A percentile compares a stretch with the other conserved stretches of the same genome.
phyloP scores from a whole-genome alignment of 2,113 vertebrate genomes.

The Zosterops borbonicus region DNA sequence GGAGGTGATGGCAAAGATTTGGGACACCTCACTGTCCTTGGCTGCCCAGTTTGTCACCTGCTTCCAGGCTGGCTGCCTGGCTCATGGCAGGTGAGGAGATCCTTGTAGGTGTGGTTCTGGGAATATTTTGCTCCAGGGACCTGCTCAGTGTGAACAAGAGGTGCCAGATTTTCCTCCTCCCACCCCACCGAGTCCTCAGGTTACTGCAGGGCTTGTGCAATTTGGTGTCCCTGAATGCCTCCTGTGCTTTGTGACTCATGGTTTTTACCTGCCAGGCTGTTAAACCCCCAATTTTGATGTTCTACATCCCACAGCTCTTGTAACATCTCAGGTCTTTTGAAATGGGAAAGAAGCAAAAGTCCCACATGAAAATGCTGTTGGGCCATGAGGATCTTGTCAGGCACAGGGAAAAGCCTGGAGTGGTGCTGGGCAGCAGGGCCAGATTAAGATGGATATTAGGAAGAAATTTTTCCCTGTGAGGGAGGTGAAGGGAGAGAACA shows the following conservation, averaged over 20 bases:
- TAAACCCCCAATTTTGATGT: background rate
- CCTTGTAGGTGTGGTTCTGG: background rate
- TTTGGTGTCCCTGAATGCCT: background rate
- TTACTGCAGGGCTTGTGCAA: background rate
- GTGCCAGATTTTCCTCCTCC: background rate
- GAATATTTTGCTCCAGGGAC: background rate
- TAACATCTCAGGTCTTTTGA: background rate
- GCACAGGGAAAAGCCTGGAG: background rate
- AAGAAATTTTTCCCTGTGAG: background rate
- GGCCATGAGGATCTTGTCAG: background rate
- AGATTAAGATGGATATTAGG: background rate
- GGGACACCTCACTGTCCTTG: background rate
- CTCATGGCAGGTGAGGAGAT: background rate
- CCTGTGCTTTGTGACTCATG: background rate
- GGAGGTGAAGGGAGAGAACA: background rate
- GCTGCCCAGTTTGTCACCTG: background rate
- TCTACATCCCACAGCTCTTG: background rate
- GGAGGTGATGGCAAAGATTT: background rate
- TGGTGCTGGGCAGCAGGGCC: background rate
- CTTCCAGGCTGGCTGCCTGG: background rate
- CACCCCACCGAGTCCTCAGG: accelerated
- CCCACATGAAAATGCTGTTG: accelerated
- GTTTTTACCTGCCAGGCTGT: background rate
- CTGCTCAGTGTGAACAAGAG: background rate
- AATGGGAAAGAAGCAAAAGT: background rate